Base-by-base conservation (phyloP, 2,113 vertebrate species). In the Oreocharis arfaki region DNA sequence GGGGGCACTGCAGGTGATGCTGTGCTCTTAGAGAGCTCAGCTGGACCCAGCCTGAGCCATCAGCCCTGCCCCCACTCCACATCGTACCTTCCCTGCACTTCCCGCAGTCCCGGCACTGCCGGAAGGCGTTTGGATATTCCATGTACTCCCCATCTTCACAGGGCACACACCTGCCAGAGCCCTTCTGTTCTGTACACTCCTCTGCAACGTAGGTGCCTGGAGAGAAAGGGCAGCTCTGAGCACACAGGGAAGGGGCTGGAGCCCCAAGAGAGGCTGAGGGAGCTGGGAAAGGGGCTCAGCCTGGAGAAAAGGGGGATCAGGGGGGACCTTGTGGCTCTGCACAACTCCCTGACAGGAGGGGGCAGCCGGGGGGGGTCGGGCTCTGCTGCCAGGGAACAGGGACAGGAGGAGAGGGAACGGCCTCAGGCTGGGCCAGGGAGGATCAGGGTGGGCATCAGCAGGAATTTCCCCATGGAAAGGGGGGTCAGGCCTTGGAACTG, bases 1-100 rank as follows among this genome's bases (percentile, higher is more conserved):
- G 57, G 76, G 73, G 71, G 69, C 3, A 2, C 57, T 50, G 76
- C 63, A 50, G 82, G 63, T 24, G 57, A 69, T 70, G 4, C 50
- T 28, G 57, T 4, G 82, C 46, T 56, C 76, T 50, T 1, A 2
- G 24, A 49, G 70, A 49, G 82, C 30, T 10, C 44, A 56, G 52
- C 52, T 35, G 37, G 53, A 71, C 10, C 61, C 87, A 49, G 56
- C 61, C 76, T 5, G 4, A 4, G 52, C 52, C 19, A 13, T 0
- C 41, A 32, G 26, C 47, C 60, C 49, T 28, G 35, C 13, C n/a
- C 65, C 17, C 13, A 11, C 42, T 16, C 22, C 65, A 24, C 60
- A 19, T 91, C 65, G 0, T 96, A 96, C 96, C 95, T 94, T 96
- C 94, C 74, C 95, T 78, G 33, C 95, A 97, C 1, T 22, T 44